A percentile compares a stretch with the other conserved stretches of the same genome.
Conservation (phyloP, 2,797 vertebrate genomes). For the Phoebastria nigripes region DNA sequence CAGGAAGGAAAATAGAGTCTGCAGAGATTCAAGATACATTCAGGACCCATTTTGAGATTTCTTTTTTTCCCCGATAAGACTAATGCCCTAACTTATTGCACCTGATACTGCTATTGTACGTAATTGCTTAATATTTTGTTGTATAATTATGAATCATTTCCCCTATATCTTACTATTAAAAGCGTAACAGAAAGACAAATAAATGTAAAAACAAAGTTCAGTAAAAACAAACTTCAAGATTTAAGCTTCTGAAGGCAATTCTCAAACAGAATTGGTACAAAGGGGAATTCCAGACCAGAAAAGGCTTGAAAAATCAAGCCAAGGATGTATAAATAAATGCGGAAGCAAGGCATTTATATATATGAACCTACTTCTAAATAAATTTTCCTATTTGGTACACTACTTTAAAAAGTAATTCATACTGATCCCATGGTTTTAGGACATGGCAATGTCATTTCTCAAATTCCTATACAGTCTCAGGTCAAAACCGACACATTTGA, state of each 20-base stretch:
- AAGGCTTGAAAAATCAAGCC: neutral
- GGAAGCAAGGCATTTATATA: neutral
- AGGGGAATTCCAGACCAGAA: neutral
- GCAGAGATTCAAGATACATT: neutral
- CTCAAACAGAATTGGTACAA: neutral
- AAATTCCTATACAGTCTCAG: neutral
- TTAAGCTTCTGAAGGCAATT: neutral
- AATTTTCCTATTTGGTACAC: neutral
- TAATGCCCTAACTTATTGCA: conserved; percentile 4
- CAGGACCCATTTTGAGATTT: neutral
- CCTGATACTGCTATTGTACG: neutral
- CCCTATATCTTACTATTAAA: neutral
- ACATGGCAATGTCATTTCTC: neutral
- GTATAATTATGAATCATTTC: neutral
- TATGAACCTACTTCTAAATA: neutral
- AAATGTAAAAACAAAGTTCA: neutral
- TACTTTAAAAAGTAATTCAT: neutral
- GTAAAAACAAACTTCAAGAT: neutral
- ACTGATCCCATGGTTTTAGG: neutral
- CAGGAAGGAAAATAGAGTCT: neutral
- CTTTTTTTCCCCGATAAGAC: neutral
- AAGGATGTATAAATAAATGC: neutral
- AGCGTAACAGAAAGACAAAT: neutral
- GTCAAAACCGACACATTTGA: neutral
- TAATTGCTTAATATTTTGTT: neutral